Percentiles rank a stretch among this genome's conserved stretches.
These are phyloP conservation scores for Rhyacophila evoluta DNA, from an alignment of 2,888 invertebrate genomes.

Conservation along the genomic window DNA sequence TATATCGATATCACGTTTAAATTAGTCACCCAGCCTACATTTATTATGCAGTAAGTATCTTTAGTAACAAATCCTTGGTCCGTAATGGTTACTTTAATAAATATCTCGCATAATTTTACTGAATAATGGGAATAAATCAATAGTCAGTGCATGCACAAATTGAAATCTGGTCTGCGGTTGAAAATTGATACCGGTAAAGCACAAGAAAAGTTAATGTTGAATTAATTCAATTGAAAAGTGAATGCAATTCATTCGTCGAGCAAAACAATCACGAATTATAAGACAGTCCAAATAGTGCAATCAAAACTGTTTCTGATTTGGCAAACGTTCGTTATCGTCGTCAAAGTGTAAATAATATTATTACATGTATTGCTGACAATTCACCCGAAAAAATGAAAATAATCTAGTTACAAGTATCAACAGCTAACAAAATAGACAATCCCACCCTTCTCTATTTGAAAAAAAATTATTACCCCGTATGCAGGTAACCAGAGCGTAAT, in stretches of 20 bases:
- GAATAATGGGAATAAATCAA: constrained; percentile 17
- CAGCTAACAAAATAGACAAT: no score
- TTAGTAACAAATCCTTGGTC: not conserved
- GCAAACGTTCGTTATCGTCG: not conserved
- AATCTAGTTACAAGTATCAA: no score
- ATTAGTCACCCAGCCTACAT: constrained; percentile 20
- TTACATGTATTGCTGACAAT: no score
- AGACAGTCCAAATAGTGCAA: not conserved
- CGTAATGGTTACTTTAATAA: not conserved
- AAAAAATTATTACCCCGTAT: no score
- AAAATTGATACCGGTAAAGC: not conserved
- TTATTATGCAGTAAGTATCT: not conserved
- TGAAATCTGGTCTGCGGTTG: constrained; percentile 14
- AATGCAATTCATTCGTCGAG: not conserved
- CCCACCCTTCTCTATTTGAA: no score
- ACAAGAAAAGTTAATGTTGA: not conserved
- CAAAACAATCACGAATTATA: not conserved
- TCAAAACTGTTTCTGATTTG: not conserved
- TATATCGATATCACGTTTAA: constrained; percentile 22
- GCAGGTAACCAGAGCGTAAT: no score
- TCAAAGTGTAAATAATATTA: no score
- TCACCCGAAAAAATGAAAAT: no score
- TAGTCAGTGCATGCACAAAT: not conserved
- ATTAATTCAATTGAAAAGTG: constrained; percentile 15
- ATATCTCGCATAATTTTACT: constrained; percentile 1